Percentiles rank a stretch among this genome's conserved stretches.
These are phyloP conservation scores for Gallinago solitaria DNA, from an alignment of 2,797 vertebrate genomes.

Conservation along the genomic window DNA sequence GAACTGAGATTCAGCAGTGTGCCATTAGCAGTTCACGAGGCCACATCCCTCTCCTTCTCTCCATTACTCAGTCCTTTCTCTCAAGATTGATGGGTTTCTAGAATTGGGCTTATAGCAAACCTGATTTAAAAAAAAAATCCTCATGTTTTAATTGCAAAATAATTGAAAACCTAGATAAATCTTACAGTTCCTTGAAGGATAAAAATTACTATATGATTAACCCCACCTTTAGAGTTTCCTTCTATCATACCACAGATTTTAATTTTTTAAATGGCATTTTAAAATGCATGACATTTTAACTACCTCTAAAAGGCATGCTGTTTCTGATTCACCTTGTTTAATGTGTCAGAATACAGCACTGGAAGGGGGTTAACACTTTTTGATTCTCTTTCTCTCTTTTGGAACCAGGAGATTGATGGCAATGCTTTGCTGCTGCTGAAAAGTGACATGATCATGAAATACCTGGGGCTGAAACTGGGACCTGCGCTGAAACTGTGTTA, in stretches of 20 bases:
- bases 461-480: constrained; percentile 94
- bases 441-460: constrained; percentile 99
- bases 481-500: constrained; percentile 95
- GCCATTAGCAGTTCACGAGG: background rate
- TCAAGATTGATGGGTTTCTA: background rate
- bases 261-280: background rate
- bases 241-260: background rate
- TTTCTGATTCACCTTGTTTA: background rate
- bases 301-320: background rate
- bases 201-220: background rate
- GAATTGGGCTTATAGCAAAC: background rate
- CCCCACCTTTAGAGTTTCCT: background rate
- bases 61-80: background rate
- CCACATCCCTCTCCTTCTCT: background rate
- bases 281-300: background rate
- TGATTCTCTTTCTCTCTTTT: constrained; percentile 28
- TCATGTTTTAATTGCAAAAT: background rate
- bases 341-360: background rate
- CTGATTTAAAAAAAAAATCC: background rate
- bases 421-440: constrained; percentile 92
- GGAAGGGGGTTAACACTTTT: background rate
- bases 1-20: background rate
- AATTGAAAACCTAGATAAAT: background rate
- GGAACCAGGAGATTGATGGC: constrained; percentile 92
- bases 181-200: background rate